Percentiles rank a stretch among this genome's conserved stretches.
Conservation (phyloP, 2,113 vertebrate species). For the Podarcis muralis region DNA sequence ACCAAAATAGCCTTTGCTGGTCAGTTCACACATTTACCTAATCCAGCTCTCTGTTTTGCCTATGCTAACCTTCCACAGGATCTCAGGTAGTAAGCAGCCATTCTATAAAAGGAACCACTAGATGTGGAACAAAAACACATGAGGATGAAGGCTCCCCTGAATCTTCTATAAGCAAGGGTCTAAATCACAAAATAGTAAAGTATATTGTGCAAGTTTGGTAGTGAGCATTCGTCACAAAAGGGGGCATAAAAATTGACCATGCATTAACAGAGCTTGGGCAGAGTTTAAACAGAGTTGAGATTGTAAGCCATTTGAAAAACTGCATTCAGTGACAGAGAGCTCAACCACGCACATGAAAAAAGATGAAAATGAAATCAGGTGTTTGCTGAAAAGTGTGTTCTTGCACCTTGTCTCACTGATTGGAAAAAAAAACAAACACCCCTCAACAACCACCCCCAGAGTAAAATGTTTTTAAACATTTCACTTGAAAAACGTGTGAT, state of each 20-base stretch:
- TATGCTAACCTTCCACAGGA: conserved; percentile 15
- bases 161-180: background rate
- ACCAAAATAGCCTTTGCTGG: conserved; percentile 1
- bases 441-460: conserved; percentile 4
- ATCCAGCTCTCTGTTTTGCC: conserved; percentile 17
- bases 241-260: background rate
- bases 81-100: background rate
- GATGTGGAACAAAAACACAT: conserved; percentile 23
- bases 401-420: conserved; percentile 11
- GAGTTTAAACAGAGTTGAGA: background rate
- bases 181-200: background rate
- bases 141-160: conserved; percentile 16
- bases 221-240: background rate
- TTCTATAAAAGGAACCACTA: conserved; percentile 41
- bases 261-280: background rate
- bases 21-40: conserved; percentile 21
- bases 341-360: conserved; percentile 32
- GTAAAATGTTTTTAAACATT: conserved; percentile 1
- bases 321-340: conserved; percentile 38
- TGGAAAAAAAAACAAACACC: background rate
- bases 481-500: conserved; percentile 11
- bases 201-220: background rate
- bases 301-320: background rate
- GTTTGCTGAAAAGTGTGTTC: conserved; percentile 29
- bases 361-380: conserved; percentile 47